phyloP scores from a whole-genome alignment of 2,888 invertebrate species.

The Pyrrhosoma nymphula region DNA sequence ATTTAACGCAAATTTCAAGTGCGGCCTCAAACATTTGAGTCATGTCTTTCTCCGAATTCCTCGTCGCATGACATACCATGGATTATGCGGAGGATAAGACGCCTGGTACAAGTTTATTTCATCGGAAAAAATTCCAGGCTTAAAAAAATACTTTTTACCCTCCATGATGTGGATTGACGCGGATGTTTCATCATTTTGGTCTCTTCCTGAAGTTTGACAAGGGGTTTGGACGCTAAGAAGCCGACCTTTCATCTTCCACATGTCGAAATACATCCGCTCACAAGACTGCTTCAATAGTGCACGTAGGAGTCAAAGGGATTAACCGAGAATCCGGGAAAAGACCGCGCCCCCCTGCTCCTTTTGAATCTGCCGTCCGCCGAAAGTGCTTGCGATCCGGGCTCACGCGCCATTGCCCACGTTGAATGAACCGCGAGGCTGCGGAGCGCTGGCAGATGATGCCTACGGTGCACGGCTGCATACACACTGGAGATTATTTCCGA shows the following conservation, averaged over 20 bases:
- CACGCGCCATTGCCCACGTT: neutral
- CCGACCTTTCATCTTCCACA: neutral
- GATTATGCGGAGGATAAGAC: too few species aligned
- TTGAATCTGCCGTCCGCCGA: neutral
- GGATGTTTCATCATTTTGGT: too few species aligned
- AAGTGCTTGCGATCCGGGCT: neutral
- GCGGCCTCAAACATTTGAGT: too few species aligned
- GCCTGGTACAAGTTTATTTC: too few species aligned
- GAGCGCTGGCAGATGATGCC: neutral
- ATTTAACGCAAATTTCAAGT: too few species aligned
- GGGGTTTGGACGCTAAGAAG: neutral
- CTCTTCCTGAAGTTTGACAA: neutral
- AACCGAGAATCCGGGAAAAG: neutral
- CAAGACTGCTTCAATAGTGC: neutral
- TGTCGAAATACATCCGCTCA: neutral
- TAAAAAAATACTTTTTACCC: too few species aligned
- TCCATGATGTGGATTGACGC: too few species aligned
- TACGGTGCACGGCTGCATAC: neutral
- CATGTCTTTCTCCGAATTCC: too few species aligned
- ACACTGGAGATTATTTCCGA: neutral
- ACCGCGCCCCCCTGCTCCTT: neutral
- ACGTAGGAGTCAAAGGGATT: constrained; percentile 21
- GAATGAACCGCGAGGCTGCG: neutral
- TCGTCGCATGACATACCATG: too few species aligned
- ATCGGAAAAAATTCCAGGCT: too few species aligned